Evolutionary conservation across 2,113 vertebrate genomes (phyloP).

Genomic region (Brachyhypopomus occidentalis): DNA sequence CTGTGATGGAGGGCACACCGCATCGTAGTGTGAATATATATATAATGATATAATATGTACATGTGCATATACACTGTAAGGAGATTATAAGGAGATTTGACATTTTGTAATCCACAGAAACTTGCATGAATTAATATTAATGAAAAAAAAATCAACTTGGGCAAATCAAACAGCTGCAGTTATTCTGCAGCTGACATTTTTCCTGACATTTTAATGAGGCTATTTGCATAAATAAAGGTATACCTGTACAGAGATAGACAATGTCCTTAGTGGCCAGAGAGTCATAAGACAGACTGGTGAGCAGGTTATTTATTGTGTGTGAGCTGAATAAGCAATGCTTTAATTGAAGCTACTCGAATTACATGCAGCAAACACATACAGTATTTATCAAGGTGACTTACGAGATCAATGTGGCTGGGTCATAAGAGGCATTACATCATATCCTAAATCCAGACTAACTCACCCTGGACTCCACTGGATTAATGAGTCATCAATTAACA

Average conservation of each 20-base stretch:
- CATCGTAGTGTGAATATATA: not conserved
- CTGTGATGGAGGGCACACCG: not conserved
- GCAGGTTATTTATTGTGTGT: constrained; percentile 4
- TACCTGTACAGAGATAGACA: constrained; percentile 26
- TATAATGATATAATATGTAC: too few species aligned
- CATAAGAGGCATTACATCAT: not conserved
- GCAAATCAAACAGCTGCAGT: not conserved
- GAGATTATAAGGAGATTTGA: not conserved
- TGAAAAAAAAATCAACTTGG: not conserved
- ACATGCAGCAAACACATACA: constrained; percentile 8
- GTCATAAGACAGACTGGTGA: not conserved
- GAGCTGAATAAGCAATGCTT: constrained; percentile 10
- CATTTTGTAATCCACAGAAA: not conserved
- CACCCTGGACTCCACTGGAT: not conserved
- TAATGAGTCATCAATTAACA: constrained; percentile 26
- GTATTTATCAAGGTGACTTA: constrained; percentile 27
- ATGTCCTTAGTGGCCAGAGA: not conserved
- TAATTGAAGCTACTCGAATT: constrained; percentile 30
- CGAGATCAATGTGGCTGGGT: not conserved
- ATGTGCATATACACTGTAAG: not conserved
- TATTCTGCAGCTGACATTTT: constrained; percentile 22
- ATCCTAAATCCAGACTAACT: not conserved
- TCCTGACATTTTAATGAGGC: constrained; percentile 22
- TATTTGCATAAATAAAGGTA: constrained; percentile 38
- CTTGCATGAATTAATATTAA: not conserved